Base-by-base conservation (phyloP, 1,140 invertebrate species). In the Ylistrum balloti region DNA sequence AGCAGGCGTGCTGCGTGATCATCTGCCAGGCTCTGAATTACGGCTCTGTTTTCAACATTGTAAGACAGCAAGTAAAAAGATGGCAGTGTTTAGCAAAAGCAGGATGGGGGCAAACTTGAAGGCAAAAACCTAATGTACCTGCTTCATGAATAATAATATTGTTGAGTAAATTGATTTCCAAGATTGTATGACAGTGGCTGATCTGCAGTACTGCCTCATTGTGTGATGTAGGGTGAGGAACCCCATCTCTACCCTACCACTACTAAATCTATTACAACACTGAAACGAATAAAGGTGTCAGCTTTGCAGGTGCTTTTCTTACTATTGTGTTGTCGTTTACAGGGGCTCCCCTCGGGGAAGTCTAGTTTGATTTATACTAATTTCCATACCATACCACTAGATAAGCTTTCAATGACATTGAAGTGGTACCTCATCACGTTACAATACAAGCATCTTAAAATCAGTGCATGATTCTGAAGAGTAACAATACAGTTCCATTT, bases 211-310 rank as follows among this genome's bases (percentile, higher is more conserved):
- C 56, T 74, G 22, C 22, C n/a, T 74, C 56, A 74, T 74, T 74
- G 56, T 74, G n/a, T 28, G 56, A 74, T 74, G 22, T 74, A n/a
- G 56, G 56, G 56, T 74, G 17, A n/a, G 28, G 22, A 74, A 74
- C 56, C 56, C 56, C n/a, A 1, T 17, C 56, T 5, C 56, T n/a
- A 22, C 13, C 56, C 56, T 20, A 22, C 56, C 28, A 74, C 56
- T n/a, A 74, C 22, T 74, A 74, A 74, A 74, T 74, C 56, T 74
- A n/a, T n/a, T 74, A 28, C 5, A 74, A 74, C 56, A 74, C 56
- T 74, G 56, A 74, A 74, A n/a, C 56, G 56, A 28, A 74, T 74
- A 74, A 74, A 74, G 56, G 56, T 74, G 56, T 74, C 56, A 74
- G 56, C 56, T 74, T 74, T n/a, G 56, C 56, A 74, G 56, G 56